Conservation (phyloP, 2,888 invertebrate species). For the Neoscelio sp. region DNA sequence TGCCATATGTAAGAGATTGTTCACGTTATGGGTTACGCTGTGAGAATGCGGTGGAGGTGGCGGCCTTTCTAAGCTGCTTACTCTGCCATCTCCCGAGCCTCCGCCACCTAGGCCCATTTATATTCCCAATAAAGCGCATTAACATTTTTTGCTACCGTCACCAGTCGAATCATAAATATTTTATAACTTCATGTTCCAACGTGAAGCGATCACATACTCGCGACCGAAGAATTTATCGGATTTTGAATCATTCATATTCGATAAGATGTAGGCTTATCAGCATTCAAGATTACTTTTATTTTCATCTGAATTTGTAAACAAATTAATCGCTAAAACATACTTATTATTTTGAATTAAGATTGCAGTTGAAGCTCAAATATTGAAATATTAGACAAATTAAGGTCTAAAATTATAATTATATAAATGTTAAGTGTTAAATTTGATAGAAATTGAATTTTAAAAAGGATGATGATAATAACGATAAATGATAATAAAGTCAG, state of each 20-base stretch:
- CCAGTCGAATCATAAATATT: conserved; percentile 32
- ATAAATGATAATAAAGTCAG: no score
- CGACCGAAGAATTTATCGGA: not conserved
- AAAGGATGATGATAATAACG: no score
- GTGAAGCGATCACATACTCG: not conserved
- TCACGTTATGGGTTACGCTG: conserved; percentile 86
- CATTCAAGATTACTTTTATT: no score
- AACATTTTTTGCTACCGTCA: conserved; percentile 59
- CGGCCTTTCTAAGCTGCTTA: conserved; percentile 86
- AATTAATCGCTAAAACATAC: no score
- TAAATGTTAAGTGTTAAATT: no score
- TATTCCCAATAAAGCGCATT: conserved; percentile 68
- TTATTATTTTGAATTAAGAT: no score
- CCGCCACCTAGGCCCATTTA: conserved; percentile 82
- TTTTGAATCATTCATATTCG: not conserved
- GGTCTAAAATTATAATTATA: no score
- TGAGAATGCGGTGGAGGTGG: conserved; percentile 88
- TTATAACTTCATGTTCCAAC: conserved; percentile 4
- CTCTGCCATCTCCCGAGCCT: conserved; percentile 83
- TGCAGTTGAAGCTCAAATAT: no score
- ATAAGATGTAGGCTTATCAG: no score
- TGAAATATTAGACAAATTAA: no score
- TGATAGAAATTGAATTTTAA: no score
- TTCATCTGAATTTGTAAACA: no score
- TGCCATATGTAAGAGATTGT: conserved; percentile 93